Percentiles rank a stretch among this genome's conserved stretches.
These are phyloP conservation scores for Tadarida brasiliensis DNA, from an alignment of 2,797 vertebrate genomes.

Conservation along the genomic window DNA sequence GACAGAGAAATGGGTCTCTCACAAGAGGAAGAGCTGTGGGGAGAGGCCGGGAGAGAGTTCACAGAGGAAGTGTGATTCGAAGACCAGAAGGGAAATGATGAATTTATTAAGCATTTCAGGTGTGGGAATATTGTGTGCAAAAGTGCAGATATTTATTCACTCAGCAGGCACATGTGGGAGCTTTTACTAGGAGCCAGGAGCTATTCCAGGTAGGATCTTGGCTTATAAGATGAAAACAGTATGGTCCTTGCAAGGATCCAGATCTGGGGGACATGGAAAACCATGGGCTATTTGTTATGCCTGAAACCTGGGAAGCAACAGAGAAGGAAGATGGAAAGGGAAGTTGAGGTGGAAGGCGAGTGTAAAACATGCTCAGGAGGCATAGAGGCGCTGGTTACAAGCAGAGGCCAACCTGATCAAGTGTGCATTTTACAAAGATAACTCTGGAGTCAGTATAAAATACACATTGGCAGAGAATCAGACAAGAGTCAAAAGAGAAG, in stretches of 20 bases:
- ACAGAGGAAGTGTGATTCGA: not conserved
- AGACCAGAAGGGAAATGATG: not conserved
- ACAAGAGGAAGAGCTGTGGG: not conserved
- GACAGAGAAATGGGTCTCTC: not conserved
- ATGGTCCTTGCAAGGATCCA: not conserved
- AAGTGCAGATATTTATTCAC: not conserved
- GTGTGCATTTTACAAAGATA: not conserved
- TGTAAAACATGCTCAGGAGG: not conserved
- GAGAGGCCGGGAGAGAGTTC: not conserved
- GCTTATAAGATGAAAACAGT: not conserved
- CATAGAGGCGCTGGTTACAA: not conserved
- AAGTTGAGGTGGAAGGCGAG: not conserved
- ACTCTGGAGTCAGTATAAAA: not conserved
- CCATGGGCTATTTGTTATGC: not conserved
- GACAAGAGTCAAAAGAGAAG: not conserved
- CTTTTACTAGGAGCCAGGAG: not conserved
- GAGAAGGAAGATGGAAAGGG: not conserved
- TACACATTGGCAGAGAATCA: not conserved
- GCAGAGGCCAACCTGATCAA: not conserved
- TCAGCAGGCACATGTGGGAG: not conserved
- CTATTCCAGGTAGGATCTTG: not conserved
- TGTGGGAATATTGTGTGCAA: not conserved
- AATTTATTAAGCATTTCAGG: not conserved
- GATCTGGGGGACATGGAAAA: not conserved
- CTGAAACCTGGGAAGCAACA: not conserved